These are phyloP conservation scores for Pristionchus arcanus DNA, from an alignment of 2,888 invertebrate species.

Conservation along the genomic window DNA sequence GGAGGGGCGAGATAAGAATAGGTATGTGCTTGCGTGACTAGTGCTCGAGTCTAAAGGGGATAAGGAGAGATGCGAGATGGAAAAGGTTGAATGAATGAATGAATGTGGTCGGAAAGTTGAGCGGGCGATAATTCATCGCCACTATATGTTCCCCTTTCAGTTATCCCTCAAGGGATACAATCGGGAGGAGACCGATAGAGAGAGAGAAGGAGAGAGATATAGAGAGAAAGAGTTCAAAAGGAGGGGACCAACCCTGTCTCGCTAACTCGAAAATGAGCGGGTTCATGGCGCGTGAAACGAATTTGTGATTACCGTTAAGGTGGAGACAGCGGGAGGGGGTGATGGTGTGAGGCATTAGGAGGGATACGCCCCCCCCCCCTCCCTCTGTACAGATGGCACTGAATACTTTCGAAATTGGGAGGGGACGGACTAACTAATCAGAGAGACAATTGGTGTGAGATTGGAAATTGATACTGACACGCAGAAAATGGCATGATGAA, in stretches of 20 bases:
- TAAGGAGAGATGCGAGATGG: constrained; percentile 5
- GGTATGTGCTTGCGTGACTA: neutral
- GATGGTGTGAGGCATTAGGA: neutral
- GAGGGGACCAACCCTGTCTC: neutral
- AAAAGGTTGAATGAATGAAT: constrained; percentile 41
- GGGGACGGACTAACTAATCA: neutral
- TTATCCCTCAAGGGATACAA: constrained; percentile 13
- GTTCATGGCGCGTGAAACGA: neutral
- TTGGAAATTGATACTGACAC: neutral
- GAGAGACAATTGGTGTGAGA: neutral
- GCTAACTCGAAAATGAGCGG: constrained; percentile 47
- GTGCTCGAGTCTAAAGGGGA: constrained; percentile 29
- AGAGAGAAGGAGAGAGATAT: neutral
- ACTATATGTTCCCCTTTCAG: constrained; percentile 6
- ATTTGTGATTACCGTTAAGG: neutral
- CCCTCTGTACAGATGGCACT: constrained; percentile 38
- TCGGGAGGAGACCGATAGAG: neutral
- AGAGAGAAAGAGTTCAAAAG: neutral
- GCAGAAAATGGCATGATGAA: neutral
- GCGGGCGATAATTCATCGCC: constrained; percentile 29
- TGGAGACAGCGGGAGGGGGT: neutral
- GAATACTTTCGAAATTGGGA: constrained; percentile 5
- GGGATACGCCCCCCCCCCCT: neutral
- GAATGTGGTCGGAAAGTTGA: neutral
- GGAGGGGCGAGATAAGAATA: neutral